Evolutionary conservation across 2,797 vertebrate species (phyloP), one percentile per base, ranked within the genome.

Genomic region (Stomatorhinus walkeri): DNA sequence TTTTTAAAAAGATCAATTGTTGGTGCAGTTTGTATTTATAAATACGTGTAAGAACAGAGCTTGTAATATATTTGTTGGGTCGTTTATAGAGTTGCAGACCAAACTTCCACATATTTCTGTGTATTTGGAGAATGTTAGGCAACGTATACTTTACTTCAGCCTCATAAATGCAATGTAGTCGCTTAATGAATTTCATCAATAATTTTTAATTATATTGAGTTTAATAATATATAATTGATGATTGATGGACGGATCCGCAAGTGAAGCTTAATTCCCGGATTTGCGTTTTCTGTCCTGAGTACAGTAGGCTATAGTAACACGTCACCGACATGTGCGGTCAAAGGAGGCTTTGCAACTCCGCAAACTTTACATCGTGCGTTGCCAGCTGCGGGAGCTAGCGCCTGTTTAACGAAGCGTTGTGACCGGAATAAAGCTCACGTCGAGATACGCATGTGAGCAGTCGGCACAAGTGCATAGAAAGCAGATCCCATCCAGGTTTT

Each of bases 321-420:
- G 87, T 64, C 87, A 87, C 87, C n/a, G 87, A 46, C 59, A 28
- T 88, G 61, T 40, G 56, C 59, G n/a, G 87, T 32, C 56, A 22
- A 64, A 36, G 40, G 40, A 61, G 87, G 22, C 8, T n/a, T 28
- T 22, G 19, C 19, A 7, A 40, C n/a, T 87, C 56, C 87, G 36
- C 40, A 68, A 87, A 51, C 40, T 54, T 19, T 68, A 10, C 36
- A 48, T 9, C 59, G 87, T 48, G 87, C n/a, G 85, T 85, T 46
- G 79, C 40, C 40, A 79, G 87, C 84, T 46, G 83, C 48, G 76
- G 32, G 90, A 72, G 88, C 83, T 87, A 79, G 51, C 43, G 85
- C 76, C 85, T n/a, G 54, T 84, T 24, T 87, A 56, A 54, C 28
- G 1, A 16, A 87, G 85, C 52, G 28, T 40, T 56, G 6, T 40